A percentile compares a stretch with the other conserved stretches of the same genome.
These are phyloP conservation scores for Glaucomys volans DNA, from an alignment of 2,113 vertebrate species.

Conservation along the genomic window DNA sequence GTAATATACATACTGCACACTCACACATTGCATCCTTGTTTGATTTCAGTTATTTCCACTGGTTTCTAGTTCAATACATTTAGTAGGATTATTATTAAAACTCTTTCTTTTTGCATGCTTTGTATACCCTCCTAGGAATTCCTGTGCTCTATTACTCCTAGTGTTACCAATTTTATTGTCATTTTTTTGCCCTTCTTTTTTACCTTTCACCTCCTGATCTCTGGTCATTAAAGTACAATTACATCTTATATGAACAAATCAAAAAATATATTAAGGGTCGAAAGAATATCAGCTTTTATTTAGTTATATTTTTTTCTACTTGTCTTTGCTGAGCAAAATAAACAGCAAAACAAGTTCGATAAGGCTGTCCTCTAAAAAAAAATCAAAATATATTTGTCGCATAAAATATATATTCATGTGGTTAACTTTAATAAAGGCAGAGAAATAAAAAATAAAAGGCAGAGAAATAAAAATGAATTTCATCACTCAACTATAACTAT, in stretches of 20 bases:
- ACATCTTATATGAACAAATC: constrained; percentile 22
- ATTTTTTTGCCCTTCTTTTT: background rate
- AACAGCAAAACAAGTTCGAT: background rate
- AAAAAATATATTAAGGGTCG: background rate
- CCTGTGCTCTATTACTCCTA: background rate
- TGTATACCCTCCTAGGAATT: background rate
- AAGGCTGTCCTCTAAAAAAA: background rate
- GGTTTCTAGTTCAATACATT: background rate
- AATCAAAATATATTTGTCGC: background rate
- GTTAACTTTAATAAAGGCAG: background rate
- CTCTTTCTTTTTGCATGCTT: background rate
- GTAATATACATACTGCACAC: too few species aligned
- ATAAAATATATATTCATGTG: background rate
- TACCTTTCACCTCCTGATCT: background rate
- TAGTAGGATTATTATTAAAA: background rate
- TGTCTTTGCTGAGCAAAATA: constrained; percentile 25
- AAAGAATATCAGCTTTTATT: constrained; percentile 4
- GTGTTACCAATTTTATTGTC: background rate
- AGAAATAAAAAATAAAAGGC: constrained; percentile 29
- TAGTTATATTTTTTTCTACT: background rate
- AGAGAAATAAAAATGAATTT: too few species aligned
- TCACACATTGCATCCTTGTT: background rate
- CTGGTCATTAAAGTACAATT: background rate
- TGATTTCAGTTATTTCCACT: background rate
- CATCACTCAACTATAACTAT: background rate